These are phyloP conservation scores for Drosophila imparisetae DNA, from an alignment of 2,888 invertebrate genomes.

Conservation along the genomic window DNA sequence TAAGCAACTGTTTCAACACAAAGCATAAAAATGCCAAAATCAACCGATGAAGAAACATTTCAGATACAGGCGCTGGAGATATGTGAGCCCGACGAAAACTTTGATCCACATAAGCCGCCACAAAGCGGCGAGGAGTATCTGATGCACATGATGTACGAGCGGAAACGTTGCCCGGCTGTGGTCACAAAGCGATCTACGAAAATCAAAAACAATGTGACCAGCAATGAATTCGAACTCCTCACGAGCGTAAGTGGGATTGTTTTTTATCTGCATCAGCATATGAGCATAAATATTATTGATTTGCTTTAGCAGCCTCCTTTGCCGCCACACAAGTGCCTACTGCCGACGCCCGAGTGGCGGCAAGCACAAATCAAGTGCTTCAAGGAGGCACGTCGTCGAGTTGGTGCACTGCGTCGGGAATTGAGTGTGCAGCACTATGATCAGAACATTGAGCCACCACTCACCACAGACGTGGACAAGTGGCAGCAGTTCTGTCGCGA, in stretches of 20 bases:
- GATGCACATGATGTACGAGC: constrained; percentile 83
- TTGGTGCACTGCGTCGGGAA: constrained; percentile 61
- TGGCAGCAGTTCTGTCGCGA: constrained; percentile 80
- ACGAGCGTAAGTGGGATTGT: constrained; percentile 39
- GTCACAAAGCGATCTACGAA: constrained; percentile 72
- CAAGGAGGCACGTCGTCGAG: constrained; percentile 63
- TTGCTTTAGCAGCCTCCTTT: constrained; percentile 44
- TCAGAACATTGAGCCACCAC: constrained; percentile 61
- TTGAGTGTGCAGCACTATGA: constrained; percentile 51
- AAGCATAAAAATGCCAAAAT: constrained; percentile 25
- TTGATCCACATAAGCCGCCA: constrained; percentile 80
- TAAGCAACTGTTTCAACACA: neutral
- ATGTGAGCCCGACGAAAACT: constrained; percentile 74
- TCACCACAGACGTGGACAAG: constrained; percentile 65
- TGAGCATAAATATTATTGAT: neutral
- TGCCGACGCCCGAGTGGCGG: constrained; percentile 83
- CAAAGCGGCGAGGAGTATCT: constrained; percentile 82
- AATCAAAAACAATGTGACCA: constrained; percentile 21
- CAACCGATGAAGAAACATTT: constrained; percentile 70
- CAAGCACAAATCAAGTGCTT: constrained; percentile 78
- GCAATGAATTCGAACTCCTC: constrained; percentile 20
- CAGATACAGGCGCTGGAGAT: constrained; percentile 83
- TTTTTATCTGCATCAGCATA: neutral
- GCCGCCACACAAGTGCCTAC: constrained; percentile 62
- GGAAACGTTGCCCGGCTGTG: constrained; percentile 82